Percentiles rank a stretch among this genome's conserved stretches.
Conservation (phyloP, 1,140 invertebrate genomes). For the Harlomillsia oculata region DNA sequence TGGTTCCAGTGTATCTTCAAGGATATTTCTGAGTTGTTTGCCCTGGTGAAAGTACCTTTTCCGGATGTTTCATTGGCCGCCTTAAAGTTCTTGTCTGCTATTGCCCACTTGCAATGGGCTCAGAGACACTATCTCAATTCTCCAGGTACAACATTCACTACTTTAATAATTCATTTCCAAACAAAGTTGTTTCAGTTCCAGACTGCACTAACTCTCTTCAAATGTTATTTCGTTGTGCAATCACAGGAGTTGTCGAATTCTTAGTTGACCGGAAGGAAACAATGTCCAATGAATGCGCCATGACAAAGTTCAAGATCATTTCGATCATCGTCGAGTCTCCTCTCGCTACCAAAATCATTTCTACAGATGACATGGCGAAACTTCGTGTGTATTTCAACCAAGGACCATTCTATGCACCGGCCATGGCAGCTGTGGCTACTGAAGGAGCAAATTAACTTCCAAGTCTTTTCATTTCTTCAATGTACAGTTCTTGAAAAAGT, state of each 20-base stretch:
- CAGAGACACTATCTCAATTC: conserved; percentile 30
- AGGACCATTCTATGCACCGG: conserved; percentile 27
- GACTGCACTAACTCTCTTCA: not conserved
- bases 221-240: conserved; percentile 3
- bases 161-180: not conserved
- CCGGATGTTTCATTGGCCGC: conserved; percentile 28
- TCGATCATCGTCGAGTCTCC: conserved; percentile 25
- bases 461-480: too few relatives aligned
- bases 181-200: not conserved
- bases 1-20: conserved; percentile 27
- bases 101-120: conserved; percentile 33
- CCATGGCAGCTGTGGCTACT: conserved; percentile 19
- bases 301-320: conserved; percentile 32
- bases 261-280: conserved; percentile 24
- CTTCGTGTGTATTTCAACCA: conserved; percentile 27
- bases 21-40: conserved; percentile 27
- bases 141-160: conserved; percentile 14
- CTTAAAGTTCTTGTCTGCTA: conserved; percentile 23
- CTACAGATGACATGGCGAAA: conserved; percentile 19
- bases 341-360: conserved; percentile 22
- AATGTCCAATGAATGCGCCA: conserved; percentile 29
- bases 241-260: conserved; percentile 31
- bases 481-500: too few relatives aligned
- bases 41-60: conserved; percentile 31
- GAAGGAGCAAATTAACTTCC: conserved; percentile 16